Base-by-base conservation (phyloP, 2,797 vertebrate species). In the Oreortyx pictus region DNA sequence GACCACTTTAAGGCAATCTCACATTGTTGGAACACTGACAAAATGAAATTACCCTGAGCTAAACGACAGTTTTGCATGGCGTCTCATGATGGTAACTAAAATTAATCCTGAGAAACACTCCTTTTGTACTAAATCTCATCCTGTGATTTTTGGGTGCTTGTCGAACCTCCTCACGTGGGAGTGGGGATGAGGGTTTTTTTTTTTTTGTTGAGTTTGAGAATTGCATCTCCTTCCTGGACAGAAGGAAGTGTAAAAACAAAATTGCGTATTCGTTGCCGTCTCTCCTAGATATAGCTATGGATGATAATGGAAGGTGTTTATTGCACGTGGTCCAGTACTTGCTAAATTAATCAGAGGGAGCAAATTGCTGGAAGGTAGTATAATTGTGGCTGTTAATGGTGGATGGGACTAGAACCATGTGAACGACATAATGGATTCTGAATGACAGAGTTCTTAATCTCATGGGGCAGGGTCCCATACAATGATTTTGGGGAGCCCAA, bases 81-180 rank as follows among this genome's bases (percentile, higher is more conserved):
- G 14, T 73, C 70, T 56, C 11, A 3, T 57, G 71, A 11, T 46
- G 49, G 23, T 49, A 68, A 49, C 61, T 67, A 8, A 7, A 31
- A 29, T 11, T 20, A 18, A 6, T 13, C 59, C 59, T 35, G 14
- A 3, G 19, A 64, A 57, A 1, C 41, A 0, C 2, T 37, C 5
- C 15, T 22, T 27, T 15, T 29, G 22, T 31, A 0, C 44, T 23
- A n/a, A 82, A 37, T 27, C 50, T 81, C 24, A 12, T 73, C 46
- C 41, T 52, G 10, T n/a, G 25, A 10, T 50, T 56, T 50, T 14
- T 24, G 16, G 31, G n/a, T 3, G 27, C 14, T 46, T 35, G 16
- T 2, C 23, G 35, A n/a, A 22, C 17, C 46, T 39, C 5, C 64
- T 20, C 1, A 1, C 31, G 11, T 9, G 8, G n/a, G 31, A 54